phyloP scores from a whole-genome alignment of 2,888 invertebrate species.

The Drosophila colorata region DNA sequence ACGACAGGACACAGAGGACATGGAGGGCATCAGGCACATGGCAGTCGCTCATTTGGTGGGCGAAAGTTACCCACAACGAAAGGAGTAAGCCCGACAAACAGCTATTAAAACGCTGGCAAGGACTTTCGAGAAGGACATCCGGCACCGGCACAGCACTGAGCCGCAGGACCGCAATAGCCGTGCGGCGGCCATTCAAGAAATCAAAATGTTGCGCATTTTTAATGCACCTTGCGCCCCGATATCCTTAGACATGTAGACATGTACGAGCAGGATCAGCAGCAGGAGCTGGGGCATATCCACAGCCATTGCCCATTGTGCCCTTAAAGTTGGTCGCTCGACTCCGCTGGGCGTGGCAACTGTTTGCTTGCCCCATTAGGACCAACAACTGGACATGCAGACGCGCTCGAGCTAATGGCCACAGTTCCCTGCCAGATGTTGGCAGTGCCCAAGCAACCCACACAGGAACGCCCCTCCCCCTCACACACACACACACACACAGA shows the following conservation, averaged over 20 bases:
- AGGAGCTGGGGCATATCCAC: slow-evolving; percentile 14
- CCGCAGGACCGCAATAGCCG: slow-evolving; percentile 53
- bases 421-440: slow-evolving; percentile 16
- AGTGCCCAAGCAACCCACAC: background rate
- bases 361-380: slow-evolving; percentile 35
- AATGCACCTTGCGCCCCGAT: slow-evolving; percentile 43
- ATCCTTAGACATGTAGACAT: background rate
- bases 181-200: slow-evolving; percentile 61
- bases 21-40: slow-evolving; percentile 1
- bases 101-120: slow-evolving; percentile 17
- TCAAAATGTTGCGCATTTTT: slow-evolving; percentile 72
- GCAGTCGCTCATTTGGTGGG: slow-evolving; percentile 32
- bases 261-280: background rate
- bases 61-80: slow-evolving; percentile 47
- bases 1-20: slow-evolving; percentile 16
- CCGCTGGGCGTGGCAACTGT: slow-evolving; percentile 34
- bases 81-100: slow-evolving; percentile 30
- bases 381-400: slow-evolving; percentile 11
- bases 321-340: slow-evolving; percentile 7
- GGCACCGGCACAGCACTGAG: background rate
- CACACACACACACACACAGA: slow-evolving; percentile 1
- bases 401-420: slow-evolving; percentile 34
- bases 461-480: background rate
- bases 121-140: slow-evolving; percentile 10
- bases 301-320: slow-evolving; percentile 7